Evolutionary conservation across 2,113 vertebrate genomes (phyloP), one percentile per base, ranked within the genome.

Genomic region (Tachycineta bicolor): DNA sequence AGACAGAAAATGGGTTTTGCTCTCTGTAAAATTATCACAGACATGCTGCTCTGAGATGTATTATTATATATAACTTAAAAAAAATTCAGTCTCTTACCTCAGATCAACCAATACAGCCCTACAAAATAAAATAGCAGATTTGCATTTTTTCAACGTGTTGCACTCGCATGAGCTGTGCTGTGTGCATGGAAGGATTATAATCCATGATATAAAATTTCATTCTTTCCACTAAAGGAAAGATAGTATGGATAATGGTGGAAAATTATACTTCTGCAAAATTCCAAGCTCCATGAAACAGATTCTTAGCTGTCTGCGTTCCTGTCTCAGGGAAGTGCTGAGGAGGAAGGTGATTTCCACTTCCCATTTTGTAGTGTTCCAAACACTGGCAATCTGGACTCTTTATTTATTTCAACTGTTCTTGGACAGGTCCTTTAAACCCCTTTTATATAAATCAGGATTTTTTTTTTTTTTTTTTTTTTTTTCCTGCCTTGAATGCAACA

Each of bases 161-260:
- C 20, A 28, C 31, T 63, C 20, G 24, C 0, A 0, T 34, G 16
- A 50, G 29, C 8, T 55, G 7, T 65, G 6, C 18, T 68, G 2
- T 53, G 12, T 47, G 17, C 29, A 68, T 5, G 5, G 22, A 62
- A 69, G 22, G 24, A n/a, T 65, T 69, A 39, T 37, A 76, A 76
- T 34, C 9, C 18, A 20, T 29, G 18, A 79, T 15, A 85, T 20
- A 79, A 75, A 63, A 83, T 50, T 75, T 64, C 5, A 29, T 6
- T 50, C 8, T 59, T 83, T 55, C 14, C 23, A 29, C 7, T 55
- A 76, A 67, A n/a, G 10, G 20, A 37, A 74, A 60, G 25, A 41
- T 9, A 50, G 14, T 34, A 43, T 12, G 12, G 29, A 59, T 4
- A 64, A 34, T 33, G 9, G 7, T 34, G 29, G 14, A 19, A 80